These are phyloP conservation scores for Pseudomugil tenellus DNA, from an alignment of 2,797 vertebrate species.

Conservation along the genomic window DNA sequence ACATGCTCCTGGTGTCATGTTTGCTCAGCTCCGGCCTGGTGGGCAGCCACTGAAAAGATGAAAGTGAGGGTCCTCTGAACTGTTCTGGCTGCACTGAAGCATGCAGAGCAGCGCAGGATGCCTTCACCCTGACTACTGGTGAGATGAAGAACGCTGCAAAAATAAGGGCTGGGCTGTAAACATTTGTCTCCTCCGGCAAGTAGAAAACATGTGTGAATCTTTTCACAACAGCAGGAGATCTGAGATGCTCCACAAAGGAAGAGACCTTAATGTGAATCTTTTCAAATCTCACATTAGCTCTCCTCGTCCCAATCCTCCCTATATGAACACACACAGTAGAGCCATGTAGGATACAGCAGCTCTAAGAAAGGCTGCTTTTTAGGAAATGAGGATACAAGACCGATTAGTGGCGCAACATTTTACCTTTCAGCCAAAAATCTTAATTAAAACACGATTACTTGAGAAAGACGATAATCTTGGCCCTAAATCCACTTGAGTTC, in stretches of 20 bases:
- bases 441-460: slow-evolving; percentile 63
- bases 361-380: slow-evolving; percentile 15
- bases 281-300: slow-evolving; percentile 51
- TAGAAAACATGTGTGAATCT: slow-evolving; percentile 15
- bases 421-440: slow-evolving; percentile 39
- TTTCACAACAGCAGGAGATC: slow-evolving; percentile 16
- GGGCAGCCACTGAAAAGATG: slow-evolving; percentile 62
- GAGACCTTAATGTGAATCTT: slow-evolving; percentile 58
- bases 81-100: slow-evolving; percentile 49
- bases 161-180: slow-evolving; percentile 44
- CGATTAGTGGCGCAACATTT: slow-evolving; percentile 21
- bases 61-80: slow-evolving; percentile 49
- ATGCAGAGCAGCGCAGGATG: slow-evolving; percentile 39
- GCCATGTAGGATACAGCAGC: slow-evolving; percentile 20
- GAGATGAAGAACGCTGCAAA: slow-evolving; percentile 20
- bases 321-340: slow-evolving; percentile 20
- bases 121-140: slow-evolving; percentile 30
- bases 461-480: slow-evolving; percentile 42
- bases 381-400: slow-evolving; percentile 13
- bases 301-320: slow-evolving; percentile 43
- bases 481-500: slow-evolving; percentile 55
- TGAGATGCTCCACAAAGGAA: slow-evolving; percentile 11
- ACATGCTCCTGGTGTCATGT: slow-evolving; percentile 48
- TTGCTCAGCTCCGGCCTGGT: slow-evolving; percentile 54
- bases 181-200: slow-evolving; percentile 3